These are phyloP conservation scores for Malacoraja senta DNA, from an alignment of 2,797 vertebrate species.

Conservation along the genomic window DNA sequence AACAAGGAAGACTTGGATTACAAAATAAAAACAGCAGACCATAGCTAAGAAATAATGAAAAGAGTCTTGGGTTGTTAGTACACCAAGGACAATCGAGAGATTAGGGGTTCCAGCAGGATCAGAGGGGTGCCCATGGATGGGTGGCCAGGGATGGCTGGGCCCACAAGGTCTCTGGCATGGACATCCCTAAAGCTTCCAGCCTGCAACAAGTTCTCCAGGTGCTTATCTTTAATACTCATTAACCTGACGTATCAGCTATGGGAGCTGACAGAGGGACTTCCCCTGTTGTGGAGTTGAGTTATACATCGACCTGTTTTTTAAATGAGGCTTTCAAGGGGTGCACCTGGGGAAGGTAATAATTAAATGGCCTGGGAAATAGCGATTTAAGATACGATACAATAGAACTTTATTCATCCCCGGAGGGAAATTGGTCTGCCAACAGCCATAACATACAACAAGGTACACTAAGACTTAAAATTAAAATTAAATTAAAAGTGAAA, in stretches of 20 bases:
- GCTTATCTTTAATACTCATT: not conserved
- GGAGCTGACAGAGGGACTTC: not conserved
- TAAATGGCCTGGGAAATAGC: not conserved
- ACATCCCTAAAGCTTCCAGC: not conserved
- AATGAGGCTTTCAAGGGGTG: not conserved
- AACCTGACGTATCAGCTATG: not conserved
- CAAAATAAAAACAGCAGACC: not conserved
- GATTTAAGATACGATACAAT: not conserved
- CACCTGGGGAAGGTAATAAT: too few species aligned
- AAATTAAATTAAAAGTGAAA: too few species aligned
- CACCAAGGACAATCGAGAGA: too few species aligned
- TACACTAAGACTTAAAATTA: too few species aligned
- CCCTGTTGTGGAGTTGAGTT: not conserved
- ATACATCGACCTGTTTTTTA: not conserved
- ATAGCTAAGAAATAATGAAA: not conserved
- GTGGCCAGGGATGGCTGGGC: too few species aligned
- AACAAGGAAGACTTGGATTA: not conserved
- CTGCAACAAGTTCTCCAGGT: too few species aligned
- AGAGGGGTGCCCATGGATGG: too few species aligned
- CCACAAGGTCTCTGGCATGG: not conserved
- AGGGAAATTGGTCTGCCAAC: too few species aligned
- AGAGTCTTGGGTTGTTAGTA: too few species aligned
- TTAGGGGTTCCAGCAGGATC: not conserved
- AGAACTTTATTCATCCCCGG: too few species aligned
- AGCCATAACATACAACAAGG: too few species aligned